Percentiles rank a stretch among this genome's conserved stretches.
phyloP scores from a whole-genome alignment of 2,113 vertebrate species.

The Telmatochromis sp. region DNA sequence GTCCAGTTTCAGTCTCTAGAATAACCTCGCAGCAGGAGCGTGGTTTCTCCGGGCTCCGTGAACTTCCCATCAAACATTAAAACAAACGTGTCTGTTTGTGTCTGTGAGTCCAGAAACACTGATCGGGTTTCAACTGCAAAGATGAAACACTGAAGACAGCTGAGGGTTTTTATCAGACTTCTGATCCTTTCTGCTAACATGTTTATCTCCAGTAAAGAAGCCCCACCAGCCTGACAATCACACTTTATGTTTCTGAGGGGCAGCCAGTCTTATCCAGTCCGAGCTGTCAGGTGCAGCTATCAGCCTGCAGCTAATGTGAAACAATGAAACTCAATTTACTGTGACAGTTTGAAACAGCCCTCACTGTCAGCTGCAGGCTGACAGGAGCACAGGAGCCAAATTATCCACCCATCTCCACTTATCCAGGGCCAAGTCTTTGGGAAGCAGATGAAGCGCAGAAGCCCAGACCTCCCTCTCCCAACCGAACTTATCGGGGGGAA shows the following conservation, averaged over 20 bases:
- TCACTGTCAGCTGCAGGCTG: not conserved
- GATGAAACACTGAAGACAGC: not conserved
- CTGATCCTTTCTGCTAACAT: not conserved
- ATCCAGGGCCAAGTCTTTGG: not conserved
- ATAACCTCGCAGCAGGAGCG: not conserved
- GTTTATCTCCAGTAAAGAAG: not conserved
- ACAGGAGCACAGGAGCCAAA: not conserved
- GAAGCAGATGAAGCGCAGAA: not conserved
- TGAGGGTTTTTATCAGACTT: not conserved
- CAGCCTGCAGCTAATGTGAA: not conserved
- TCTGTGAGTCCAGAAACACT: not conserved
- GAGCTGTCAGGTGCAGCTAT: not conserved
- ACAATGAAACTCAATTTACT: not conserved
- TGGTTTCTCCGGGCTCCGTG: not conserved
- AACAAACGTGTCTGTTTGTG: not conserved
- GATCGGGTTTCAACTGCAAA: not conserved
- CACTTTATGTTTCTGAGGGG: not conserved
- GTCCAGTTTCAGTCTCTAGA: rapidly evolving
- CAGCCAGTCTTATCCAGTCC: not conserved
- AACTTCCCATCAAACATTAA: not conserved
- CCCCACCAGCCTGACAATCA: not conserved
- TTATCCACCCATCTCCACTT: not conserved
- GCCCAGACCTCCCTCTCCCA: not conserved
- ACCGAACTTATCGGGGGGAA: not conserved
- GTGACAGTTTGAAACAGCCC: not conserved